phyloP scores from a whole-genome alignment of 2,797 vertebrate genomes.

The Lemur catta region DNA sequence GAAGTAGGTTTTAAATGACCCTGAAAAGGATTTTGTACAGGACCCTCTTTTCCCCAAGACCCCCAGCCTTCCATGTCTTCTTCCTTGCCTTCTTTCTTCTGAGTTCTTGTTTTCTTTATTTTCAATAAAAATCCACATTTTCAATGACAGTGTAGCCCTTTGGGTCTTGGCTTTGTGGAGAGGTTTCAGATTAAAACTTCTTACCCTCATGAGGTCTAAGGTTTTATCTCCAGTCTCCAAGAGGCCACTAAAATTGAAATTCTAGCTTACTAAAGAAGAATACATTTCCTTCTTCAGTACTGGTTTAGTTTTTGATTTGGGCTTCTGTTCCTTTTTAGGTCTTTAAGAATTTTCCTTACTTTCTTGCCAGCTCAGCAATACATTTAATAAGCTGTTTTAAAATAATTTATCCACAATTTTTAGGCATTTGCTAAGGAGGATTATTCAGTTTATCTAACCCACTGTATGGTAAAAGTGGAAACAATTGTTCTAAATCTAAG shows the following conservation, averaged over 20 bases:
- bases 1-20: background rate
- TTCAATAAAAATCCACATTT: background rate
- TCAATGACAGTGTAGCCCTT: background rate
- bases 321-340: background rate
- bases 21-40: background rate
- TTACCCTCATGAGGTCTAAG: background rate
- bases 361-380: background rate
- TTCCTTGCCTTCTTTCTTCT: background rate
- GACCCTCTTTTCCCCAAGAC: background rate
- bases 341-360: background rate
- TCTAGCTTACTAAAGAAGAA: background rate
- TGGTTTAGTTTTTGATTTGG: background rate
- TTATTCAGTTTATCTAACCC: background rate
- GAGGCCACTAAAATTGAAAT: slow-evolving; percentile 8
- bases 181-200: background rate
- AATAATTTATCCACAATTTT: background rate
- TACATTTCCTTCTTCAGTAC: background rate
- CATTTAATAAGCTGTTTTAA: slow-evolving; percentile 23
- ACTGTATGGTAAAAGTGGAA: background rate
- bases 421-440: background rate
- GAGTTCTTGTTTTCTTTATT: background rate
- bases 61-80: background rate
- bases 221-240: background rate
- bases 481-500: background rate
- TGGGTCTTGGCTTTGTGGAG: background rate